phyloP scores from a whole-genome alignment of 2,888 invertebrate genomes.

The Odontomyia ornata region DNA sequence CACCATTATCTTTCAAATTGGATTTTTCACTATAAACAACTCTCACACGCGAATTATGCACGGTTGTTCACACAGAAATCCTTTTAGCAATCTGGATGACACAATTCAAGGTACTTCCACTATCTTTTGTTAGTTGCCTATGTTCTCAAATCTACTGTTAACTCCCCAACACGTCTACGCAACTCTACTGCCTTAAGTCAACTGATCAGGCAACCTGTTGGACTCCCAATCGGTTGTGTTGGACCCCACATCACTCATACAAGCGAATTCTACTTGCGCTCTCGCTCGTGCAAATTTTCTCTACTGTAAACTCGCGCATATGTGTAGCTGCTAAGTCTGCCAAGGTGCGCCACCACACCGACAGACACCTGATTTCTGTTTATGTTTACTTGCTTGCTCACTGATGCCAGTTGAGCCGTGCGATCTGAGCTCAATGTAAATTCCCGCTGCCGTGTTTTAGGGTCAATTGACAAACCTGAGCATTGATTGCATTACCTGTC shows the following conservation, averaged over 20 bases:
- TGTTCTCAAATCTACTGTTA: not conserved
- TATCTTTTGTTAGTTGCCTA: not conserved
- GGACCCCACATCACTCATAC: not conserved
- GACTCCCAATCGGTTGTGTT: not conserved
- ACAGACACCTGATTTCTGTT: constrained; percentile 44
- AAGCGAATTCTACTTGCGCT: constrained; percentile 9
- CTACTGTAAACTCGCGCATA: not conserved
- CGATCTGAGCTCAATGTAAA: not conserved
- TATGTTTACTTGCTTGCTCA: constrained; percentile 36
- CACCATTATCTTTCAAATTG: not conserved
- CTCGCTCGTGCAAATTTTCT: not conserved
- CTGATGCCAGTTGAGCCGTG: not conserved
- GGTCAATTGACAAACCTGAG: constrained; percentile 36
- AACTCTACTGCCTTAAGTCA: constrained; percentile 53
- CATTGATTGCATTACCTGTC: constrained; percentile 19
- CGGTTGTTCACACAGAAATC: not conserved
- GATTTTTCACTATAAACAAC: not conserved
- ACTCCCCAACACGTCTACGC: constrained; percentile 48
- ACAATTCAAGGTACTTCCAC: not conserved
- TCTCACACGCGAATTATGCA: too few species aligned
- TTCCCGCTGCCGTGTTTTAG: constrained; percentile 17
- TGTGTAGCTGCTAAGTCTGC: not conserved
- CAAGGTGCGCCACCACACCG: constrained; percentile 28
- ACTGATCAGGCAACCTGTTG: constrained; percentile 51
- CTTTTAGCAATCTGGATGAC: not conserved